Base-by-base conservation (phyloP, 2,797 vertebrate species). In the Molossus molossus region DNA sequence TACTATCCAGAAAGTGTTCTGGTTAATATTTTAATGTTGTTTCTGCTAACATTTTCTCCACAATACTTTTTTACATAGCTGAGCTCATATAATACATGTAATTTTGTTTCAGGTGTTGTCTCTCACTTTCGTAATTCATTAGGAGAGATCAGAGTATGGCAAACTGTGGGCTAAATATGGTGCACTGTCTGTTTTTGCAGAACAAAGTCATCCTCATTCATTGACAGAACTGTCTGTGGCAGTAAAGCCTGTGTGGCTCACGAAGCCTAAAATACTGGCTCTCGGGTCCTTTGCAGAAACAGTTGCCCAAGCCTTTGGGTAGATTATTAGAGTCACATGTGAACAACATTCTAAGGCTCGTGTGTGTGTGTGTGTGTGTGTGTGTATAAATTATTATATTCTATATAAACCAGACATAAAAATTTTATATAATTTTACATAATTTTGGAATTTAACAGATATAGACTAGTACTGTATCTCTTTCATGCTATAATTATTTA, bases 61-160 rank as follows among this genome's bases (percentile, higher is more conserved):
- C 9, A 84, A 60, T 53, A 12, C 27, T 84, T 93, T 93, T 89
- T 65, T 87, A 69, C 70, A 58, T 50, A 67, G 40, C 79, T 86
- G 87, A 67, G 50, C 64, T 67, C 48, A 70, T 67, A 55, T 12
- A 33, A 37, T 69, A 48, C 72, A 21, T 60, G 5, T 25, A 81
- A 76, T 53, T 90, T 75, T 58, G 13, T 69, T 60, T 79, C 25
- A 27, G 58, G 58, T 4, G 40, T 79, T 89, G 73, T 95, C 33
- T 92, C 92, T 88, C 58, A 73, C 7, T 90, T 93, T 76, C 76
- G 48, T 70, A 75, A 90, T 60, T 62, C 53, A 80, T 81, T 93
- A 17, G 33, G 37, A 55, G 48, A 84, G 33, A 77, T 70, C 21
- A 21, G 50, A 12, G 18, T 33, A 33, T 73, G 37, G 80, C 40